Percentiles rank a stretch among this genome's conserved stretches.
phyloP scores from a whole-genome alignment of 2,888 invertebrate genomes.

The Creontiades dilutus region DNA sequence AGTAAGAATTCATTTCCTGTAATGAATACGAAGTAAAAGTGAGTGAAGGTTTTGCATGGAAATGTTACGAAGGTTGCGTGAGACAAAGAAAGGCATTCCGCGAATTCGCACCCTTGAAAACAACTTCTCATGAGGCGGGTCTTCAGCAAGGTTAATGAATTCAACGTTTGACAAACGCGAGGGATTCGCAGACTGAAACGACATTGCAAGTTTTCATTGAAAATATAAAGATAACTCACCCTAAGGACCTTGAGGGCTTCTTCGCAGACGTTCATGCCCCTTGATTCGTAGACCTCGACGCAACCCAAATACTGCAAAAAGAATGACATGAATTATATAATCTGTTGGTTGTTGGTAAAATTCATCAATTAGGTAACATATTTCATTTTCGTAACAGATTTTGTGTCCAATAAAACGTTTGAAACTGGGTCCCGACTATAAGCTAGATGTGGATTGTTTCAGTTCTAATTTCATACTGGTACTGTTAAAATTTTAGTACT shows the following conservation, averaged over 20 bases:
- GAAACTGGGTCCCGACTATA: too few relatives aligned
- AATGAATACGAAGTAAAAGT: background rate
- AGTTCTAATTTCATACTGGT: too few relatives aligned
- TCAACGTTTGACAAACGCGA: too few relatives aligned
- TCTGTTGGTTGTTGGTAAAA: too few relatives aligned
- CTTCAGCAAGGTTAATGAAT: background rate
- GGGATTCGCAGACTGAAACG: too few relatives aligned
- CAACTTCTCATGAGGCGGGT: background rate
- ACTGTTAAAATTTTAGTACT: too few relatives aligned
- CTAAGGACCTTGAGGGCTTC: constrained; percentile 98
- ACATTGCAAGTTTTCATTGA: too few relatives aligned
- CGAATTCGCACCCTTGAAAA: background rate
- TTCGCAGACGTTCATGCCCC: constrained; percentile 99
- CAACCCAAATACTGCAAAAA: constrained; percentile 93
- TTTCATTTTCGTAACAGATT: too few relatives aligned
- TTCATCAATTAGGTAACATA: too few relatives aligned
- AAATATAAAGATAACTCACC: constrained; percentile 85
- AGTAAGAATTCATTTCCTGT: too few relatives aligned
- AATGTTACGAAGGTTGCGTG: background rate
- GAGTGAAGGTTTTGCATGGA: background rate
- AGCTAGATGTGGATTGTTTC: too few relatives aligned
- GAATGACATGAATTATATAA: constrained; percentile 67
- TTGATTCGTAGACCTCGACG: constrained; percentile 99
- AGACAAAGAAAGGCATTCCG: background rate
- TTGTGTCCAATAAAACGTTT: too few relatives aligned